Evolutionary conservation across 2,888 invertebrate species (phyloP).

Genomic region (Scaptomyza flava): DNA sequence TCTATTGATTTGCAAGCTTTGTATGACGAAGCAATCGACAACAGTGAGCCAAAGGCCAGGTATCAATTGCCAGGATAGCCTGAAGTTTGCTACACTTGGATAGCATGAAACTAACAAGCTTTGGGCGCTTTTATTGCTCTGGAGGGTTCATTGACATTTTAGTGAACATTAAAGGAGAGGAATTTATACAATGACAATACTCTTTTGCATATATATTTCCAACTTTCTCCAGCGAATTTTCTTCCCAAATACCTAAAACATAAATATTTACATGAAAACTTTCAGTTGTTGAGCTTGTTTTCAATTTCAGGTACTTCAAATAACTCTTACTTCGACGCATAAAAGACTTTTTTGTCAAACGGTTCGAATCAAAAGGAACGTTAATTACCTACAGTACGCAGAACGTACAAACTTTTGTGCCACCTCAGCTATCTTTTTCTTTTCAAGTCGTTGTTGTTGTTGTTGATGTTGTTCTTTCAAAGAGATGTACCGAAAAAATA

Average conservation of each 20-base stretch:
- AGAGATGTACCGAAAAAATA: slow-evolving; percentile 24
- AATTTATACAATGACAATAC: background rate
- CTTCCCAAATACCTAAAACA: background rate
- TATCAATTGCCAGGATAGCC: slow-evolving; percentile 22
- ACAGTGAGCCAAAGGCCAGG: background rate
- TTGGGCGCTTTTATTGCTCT: background rate
- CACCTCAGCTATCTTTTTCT: slow-evolving; percentile 35
- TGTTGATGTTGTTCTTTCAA: slow-evolving; percentile 8
- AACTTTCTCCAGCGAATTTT: background rate
- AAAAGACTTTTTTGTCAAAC: slow-evolving; percentile 38
- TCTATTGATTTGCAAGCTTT: background rate
- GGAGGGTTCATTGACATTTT: slow-evolving; percentile 2
- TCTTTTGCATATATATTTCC: too few relatives aligned
- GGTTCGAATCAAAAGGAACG: slow-evolving; percentile 42
- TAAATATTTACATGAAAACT: background rate
- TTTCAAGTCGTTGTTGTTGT: slow-evolving; percentile 22
- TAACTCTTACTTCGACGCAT: slow-evolving; percentile 11
- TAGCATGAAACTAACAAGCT: slow-evolving; percentile 1
- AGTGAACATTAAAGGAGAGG: background rate
- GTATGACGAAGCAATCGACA: slow-evolving; percentile 27
- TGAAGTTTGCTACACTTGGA: background rate
- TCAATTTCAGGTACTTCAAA: background rate
- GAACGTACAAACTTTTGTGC: slow-evolving; percentile 36
- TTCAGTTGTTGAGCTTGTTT: background rate
- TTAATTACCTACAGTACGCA: slow-evolving; percentile 43